Conservation (phyloP, 2,797 vertebrate genomes). For the Siniperca undulata region DNA sequence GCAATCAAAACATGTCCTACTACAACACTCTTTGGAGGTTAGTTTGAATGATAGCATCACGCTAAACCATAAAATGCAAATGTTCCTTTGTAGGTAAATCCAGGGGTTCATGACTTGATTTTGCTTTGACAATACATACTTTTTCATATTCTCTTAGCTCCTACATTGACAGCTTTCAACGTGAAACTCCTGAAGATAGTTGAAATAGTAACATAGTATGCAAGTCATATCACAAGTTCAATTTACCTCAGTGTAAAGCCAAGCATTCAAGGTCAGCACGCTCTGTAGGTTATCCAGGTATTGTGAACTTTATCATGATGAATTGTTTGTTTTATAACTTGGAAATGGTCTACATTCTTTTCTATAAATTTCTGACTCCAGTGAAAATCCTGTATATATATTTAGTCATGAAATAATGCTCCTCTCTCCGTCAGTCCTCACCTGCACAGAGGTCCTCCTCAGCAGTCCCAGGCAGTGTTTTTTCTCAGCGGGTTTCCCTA, state of each 20-base stretch:
- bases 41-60: neutral
- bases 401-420: neutral
- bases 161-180: neutral
- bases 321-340: neutral
- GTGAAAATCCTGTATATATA: neutral
- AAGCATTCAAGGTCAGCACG: no score
- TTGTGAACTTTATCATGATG: neutral
- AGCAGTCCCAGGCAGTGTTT: slow-evolving; percentile 65
- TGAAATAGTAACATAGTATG: slow-evolving; percentile 11
- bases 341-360: neutral
- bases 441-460: slow-evolving; percentile 85
- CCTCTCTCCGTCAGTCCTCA: slow-evolving; percentile 53
- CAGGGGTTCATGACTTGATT: neutral
- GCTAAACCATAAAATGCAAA: neutral
- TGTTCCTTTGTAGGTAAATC: neutral
- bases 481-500: slow-evolving; percentile 65
- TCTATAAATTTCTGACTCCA: neutral
- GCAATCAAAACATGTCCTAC: neutral
- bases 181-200: neutral
- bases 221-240: neutral
- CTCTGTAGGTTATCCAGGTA: neutral
- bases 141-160: neutral
- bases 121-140: neutral
- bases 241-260: neutral
- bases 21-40: neutral